Evolutionary conservation across 2,888 invertebrate genomes (phyloP).

Genomic region (Himalopsyche japonica): DNA sequence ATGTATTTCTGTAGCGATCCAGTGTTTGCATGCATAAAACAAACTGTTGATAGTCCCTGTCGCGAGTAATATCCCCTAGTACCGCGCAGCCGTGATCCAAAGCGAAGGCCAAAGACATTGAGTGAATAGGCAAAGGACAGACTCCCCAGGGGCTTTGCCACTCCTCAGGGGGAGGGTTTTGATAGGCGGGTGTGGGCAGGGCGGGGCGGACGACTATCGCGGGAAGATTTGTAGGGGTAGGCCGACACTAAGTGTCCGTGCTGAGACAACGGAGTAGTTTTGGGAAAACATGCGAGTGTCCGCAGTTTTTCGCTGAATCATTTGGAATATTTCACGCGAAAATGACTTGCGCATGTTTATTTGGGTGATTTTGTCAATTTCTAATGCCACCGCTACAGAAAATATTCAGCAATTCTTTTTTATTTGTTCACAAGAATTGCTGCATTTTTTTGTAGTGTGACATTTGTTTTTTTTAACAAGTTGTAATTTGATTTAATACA

Average conservation of each 20-base stretch:
- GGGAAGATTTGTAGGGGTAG: constrained; percentile 39
- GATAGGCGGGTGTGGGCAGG: neutral
- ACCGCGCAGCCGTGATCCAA: constrained; percentile 50
- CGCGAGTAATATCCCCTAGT: neutral
- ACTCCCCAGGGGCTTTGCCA: constrained; percentile 64
- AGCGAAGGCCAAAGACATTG: constrained; percentile 65
- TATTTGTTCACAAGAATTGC: too few species aligned
- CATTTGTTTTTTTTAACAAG: too few species aligned
- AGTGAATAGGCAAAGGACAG: constrained; percentile 62
- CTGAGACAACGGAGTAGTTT: constrained; percentile 5
- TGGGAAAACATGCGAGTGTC: neutral
- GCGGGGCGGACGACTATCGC: neutral
- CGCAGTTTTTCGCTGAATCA: neutral
- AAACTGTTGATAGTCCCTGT: neutral
- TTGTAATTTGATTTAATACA: too few species aligned
- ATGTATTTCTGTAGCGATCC: too few species aligned
- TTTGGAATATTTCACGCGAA: neutral
- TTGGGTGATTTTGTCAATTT: neutral
- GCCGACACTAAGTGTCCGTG: constrained; percentile 33
- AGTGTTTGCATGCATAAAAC: neutral
- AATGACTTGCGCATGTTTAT: neutral
- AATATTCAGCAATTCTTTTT: too few species aligned
- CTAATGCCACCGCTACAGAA: neutral
- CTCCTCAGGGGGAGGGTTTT: constrained; percentile 42
- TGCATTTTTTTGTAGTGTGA: too few species aligned